Base-by-base conservation (phyloP, 2,113 vertebrate species). In the Piprites chloris region DNA sequence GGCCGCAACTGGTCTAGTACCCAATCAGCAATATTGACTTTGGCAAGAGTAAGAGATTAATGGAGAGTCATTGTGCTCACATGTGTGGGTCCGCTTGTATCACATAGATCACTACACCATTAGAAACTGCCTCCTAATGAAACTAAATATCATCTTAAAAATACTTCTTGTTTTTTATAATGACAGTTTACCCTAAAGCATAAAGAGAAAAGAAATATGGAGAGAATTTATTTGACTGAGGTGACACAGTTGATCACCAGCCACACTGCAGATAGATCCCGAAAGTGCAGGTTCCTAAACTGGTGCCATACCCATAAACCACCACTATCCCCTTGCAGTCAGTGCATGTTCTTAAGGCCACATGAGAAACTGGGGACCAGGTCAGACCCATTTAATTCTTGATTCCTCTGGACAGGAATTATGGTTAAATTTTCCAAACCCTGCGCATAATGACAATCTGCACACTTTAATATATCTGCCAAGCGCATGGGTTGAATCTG, bases 391-490 rank as follows among this genome's bases (percentile, higher is more conserved):
- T 86, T 85, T 71, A 74, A 75, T 85, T 80, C 50, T 69, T 46
- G 30, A 16, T 73, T 71, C 59, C 27, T 68, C 68, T 86, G 0
- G 0, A 69, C 28, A 59, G 47, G 68, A 91, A 28, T 77, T 91
- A 28, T 30, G 39, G 12, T 63, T 91, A 33, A 30, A 26, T 91
- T 93, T 75, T 85, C 74, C 75, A 88, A 95, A 71, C 62, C 37
- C 39, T 44, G 47, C 53, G 63, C 68, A 33, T 88, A 91, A 94
- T 80, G 75, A 66, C 55, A 85, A 69, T 73, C 59, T 88, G 79
- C 63, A 77, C 44, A 67, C 28, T 94, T 88, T 73, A 91, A 83
- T 65, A n/a, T 91, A 67, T 95, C 87, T 95, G 90, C 78, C 82
- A 93, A 93, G 42, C 79, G 91, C 71, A 87, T 73, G 90, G 55